Conservation (phyloP, 2,113 vertebrate species). For the Cinclus cinclus region DNA sequence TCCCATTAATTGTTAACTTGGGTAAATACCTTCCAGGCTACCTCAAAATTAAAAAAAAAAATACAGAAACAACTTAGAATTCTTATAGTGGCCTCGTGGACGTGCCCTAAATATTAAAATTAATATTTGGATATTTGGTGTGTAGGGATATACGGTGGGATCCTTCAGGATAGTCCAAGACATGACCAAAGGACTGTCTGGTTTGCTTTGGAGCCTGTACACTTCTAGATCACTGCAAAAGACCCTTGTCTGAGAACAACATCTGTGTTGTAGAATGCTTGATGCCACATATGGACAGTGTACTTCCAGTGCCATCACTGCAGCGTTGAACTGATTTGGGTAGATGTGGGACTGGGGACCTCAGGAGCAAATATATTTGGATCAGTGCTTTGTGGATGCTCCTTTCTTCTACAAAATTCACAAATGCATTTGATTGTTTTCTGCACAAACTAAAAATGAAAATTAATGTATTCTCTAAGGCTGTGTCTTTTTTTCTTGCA, state of each 20-base stretch:
- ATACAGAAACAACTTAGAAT: not conserved
- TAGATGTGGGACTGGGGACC: not conserved
- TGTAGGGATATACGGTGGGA: not conserved
- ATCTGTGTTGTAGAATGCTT: not conserved
- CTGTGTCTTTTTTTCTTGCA: not conserved
- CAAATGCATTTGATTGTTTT: not conserved
- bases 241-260: not conserved
- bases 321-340: not conserved
- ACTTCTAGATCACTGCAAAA: not conserved
- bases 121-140: not conserved
- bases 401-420: not conserved
- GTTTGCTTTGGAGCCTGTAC: not conserved
- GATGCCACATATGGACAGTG: not conserved
- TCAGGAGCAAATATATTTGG: not conserved
- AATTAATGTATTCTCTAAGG: not conserved
- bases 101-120: not conserved
- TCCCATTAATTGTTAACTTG: conserved; percentile 68
- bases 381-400: not conserved
- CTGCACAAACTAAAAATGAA: not conserved
- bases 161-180: not conserved
- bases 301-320: not conserved
- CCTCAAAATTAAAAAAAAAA: not conserved
- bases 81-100: not conserved
- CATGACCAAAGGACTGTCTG: not conserved
- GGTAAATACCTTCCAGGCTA: not conserved